phyloP scores from a whole-genome alignment of 2,113 vertebrate genomes.

The Dasyurus viverrinus region DNA sequence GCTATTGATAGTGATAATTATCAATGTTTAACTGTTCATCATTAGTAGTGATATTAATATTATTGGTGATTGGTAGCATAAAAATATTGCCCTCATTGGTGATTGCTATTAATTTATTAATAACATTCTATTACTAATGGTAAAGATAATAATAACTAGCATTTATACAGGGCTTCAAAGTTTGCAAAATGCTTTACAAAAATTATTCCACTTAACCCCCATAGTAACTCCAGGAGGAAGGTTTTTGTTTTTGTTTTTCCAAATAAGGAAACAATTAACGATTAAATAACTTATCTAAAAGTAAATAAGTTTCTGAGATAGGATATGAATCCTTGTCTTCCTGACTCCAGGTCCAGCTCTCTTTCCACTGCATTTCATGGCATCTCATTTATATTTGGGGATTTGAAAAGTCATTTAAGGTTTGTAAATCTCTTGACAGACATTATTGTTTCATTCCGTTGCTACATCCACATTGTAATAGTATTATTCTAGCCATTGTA shows the following conservation, averaged over 20 bases:
- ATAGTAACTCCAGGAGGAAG: not conserved
- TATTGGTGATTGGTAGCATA: not conserved
- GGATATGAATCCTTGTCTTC: not conserved
- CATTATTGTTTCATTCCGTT: not conserved
- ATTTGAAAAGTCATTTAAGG: not conserved
- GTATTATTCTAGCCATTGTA: not conserved
- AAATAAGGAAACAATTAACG: not conserved
- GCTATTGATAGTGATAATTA: too few relatives aligned
- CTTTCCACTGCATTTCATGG: not conserved
- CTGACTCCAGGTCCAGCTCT: not conserved
- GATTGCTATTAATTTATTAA: not conserved
- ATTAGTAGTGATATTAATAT: not conserved
- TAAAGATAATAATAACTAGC: not conserved
- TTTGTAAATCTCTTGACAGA: not conserved
- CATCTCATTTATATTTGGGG: not conserved
- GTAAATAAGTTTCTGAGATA: not conserved
- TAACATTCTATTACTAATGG: not conserved
- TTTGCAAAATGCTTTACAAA: not conserved
- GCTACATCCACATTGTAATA: fast-evolving
- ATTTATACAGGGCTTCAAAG: not conserved
- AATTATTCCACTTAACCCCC: not conserved
- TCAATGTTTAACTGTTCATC: too few relatives aligned
- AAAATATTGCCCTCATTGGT: not conserved
- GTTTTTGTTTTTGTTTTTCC: not conserved
- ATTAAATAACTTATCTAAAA: not conserved